phyloP scores from a whole-genome alignment of 1,140 invertebrate genomes.

The Conus betulinus region DNA sequence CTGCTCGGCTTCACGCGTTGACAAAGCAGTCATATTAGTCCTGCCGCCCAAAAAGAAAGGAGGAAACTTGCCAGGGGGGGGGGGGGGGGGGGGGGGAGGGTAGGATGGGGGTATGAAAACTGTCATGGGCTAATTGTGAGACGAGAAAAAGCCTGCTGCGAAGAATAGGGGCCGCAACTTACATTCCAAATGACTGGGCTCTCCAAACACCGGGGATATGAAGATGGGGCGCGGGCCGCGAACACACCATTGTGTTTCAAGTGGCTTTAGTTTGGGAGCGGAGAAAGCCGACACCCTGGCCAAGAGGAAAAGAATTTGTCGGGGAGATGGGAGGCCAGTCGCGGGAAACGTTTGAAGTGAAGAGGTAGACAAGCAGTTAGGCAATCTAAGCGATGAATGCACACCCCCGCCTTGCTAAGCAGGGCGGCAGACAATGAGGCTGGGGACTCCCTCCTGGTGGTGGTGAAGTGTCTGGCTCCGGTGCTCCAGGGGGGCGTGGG shows the following conservation, averaged over 20 bases:
- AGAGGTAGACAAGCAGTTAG: conserved; percentile 34
- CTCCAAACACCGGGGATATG: conserved; percentile 21
- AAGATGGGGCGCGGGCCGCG: background rate
- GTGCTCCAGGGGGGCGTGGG: background rate
- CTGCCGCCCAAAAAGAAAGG: background rate
- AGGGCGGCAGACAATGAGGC: background rate
- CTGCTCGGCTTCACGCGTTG: background rate
- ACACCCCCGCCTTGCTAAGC: background rate
- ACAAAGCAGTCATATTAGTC: conserved; percentile 22
- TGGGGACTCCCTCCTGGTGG: background rate
- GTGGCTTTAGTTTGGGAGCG: conserved; percentile 3
- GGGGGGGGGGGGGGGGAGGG: background rate
- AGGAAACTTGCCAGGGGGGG: background rate
- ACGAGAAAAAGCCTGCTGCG: background rate
- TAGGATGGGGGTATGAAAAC: background rate
- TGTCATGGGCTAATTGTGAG: conserved; percentile 24
- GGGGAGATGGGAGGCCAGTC: conserved; percentile 2
- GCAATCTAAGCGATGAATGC: conserved; percentile 23
- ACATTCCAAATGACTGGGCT: conserved; percentile 39
- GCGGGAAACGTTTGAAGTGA: conserved; percentile 23
- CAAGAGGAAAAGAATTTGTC: background rate
- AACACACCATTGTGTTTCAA: conserved; percentile 9
- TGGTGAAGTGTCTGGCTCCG: background rate
- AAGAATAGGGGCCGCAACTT: conserved; percentile 31
- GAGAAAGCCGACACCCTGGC: conserved; percentile 15